phyloP scores from a whole-genome alignment of 2,113 vertebrate species.

The Lucifuga dentata region DNA sequence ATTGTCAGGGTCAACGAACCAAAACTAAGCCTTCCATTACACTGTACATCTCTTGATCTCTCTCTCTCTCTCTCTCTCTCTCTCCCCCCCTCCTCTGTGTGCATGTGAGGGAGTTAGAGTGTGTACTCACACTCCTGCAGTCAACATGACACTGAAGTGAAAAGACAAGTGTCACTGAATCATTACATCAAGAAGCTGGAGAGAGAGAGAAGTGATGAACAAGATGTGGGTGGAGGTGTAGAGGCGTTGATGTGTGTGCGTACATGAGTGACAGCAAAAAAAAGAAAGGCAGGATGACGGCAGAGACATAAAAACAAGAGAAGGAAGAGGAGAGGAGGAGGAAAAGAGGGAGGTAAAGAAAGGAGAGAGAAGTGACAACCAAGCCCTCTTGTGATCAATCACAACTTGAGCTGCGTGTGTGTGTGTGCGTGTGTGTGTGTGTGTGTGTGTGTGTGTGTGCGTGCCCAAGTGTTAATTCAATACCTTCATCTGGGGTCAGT shows the following conservation, averaged over 20 bases:
- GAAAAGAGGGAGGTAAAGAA: not conserved
- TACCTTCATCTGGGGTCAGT: conserved; percentile 16
- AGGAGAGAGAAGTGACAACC: not conserved
- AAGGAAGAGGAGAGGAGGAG: conserved; percentile 1
- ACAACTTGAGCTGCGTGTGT: not conserved
- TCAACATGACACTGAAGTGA: conserved; percentile 40
- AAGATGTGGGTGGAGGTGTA: conserved; percentile 37
- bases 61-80: not conserved
- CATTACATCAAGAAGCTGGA: conserved; percentile 33
- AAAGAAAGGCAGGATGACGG: not conserved
- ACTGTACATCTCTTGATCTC: not conserved
- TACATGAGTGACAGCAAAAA: conserved; percentile 15
- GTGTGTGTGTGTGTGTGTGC: conserved; percentile 7
- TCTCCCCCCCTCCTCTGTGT: conserved; percentile 4
- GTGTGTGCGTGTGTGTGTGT: not conserved
- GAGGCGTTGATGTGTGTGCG: conserved; percentile 25
- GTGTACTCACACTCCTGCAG: conserved; percentile 5
- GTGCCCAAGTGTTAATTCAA: not conserved
- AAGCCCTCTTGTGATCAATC: not conserved
- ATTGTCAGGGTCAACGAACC: conserved; percentile 26
- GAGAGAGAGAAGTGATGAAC: conserved; percentile 19
- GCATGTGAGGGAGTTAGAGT: not conserved
- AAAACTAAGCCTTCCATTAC: conserved; percentile 15
- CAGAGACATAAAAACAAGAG: not conserved
- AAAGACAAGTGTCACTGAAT: conserved; percentile 62